A percentile compares a stretch with the other conserved stretches of the same genome.
Conservation (phyloP, 2,888 invertebrate species). For the Hydroisotoma schaefferi region DNA sequence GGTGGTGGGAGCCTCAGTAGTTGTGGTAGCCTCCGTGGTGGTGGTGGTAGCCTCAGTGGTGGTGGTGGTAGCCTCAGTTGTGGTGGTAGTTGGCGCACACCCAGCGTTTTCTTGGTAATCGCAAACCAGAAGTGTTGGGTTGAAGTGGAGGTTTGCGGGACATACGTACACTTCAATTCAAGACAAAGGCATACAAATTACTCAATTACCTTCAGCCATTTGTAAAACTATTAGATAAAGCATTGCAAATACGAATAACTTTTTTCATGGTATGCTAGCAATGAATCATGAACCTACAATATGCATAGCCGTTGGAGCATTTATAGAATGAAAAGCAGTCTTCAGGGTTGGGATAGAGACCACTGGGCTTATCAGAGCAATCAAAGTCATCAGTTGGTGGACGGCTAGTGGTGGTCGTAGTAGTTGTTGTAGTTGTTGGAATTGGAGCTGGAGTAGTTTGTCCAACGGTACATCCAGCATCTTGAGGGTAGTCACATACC, state of each 20-base stretch:
- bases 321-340: constrained; percentile 56
- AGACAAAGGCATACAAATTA: no score
- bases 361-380: constrained; percentile 50
- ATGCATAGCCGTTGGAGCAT: constrained; percentile 51
- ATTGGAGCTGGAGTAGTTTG: neutral
- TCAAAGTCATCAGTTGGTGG: constrained; percentile 14
- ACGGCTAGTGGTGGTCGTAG: neutral
- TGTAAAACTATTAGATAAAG: no score
- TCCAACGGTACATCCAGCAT: constrained; percentile 1
- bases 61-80: neutral
- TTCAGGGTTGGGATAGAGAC: constrained; percentile 54
- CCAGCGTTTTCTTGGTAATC: no score
- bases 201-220: no score
- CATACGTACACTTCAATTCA: constrained; percentile 32
- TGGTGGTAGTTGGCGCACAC: neutral
- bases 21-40: neutral
- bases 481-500: constrained; percentile 9
- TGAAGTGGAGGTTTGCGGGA: constrained; percentile 35
- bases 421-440: no score
- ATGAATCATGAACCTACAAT: no score
- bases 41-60: constrained; percentile 1
- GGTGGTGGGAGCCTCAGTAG: neutral
- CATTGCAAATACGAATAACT: no score
- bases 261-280: no score
- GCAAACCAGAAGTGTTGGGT: constrained; percentile 22